phyloP scores from a whole-genome alignment of 1,140 invertebrate species.

The Hyles vespertilio region DNA sequence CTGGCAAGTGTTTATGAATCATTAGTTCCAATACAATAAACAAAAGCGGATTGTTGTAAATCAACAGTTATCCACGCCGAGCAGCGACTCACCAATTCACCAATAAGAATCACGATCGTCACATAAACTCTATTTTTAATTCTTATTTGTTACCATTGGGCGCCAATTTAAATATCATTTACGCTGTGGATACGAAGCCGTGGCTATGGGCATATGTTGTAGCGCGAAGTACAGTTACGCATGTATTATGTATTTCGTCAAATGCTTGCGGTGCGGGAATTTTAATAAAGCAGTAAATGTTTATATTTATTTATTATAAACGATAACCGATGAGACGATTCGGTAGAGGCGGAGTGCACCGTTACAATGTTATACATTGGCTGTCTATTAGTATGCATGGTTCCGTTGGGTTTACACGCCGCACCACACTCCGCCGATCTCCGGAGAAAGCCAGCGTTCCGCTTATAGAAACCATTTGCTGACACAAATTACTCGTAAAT shows the following conservation, averaged over 20 bases:
- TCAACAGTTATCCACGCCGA: slow-evolving; percentile 16
- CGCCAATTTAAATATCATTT: slow-evolving; percentile 19
- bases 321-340: slow-evolving; percentile 38
- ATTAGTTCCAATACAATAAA: slow-evolving; percentile 44
- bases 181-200: no score
- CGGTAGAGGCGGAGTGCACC: slow-evolving; percentile 51
- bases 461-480: slow-evolving; percentile 47
- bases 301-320: slow-evolving; percentile 55
- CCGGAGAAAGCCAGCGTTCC: slow-evolving; percentile 60
- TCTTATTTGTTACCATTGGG: slow-evolving; percentile 4
- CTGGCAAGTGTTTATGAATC: slow-evolving; percentile 55
- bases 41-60: slow-evolving; percentile 19
- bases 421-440: slow-evolving; percentile 27
- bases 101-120: slow-evolving; percentile 20
- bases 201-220: slow-evolving; percentile 23
- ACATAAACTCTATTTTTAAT: slow-evolving; percentile 29
- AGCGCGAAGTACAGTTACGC: slow-evolving; percentile 5
- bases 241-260: slow-evolving; percentile 48
- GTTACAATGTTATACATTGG: slow-evolving; percentile 65
- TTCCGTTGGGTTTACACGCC: slow-evolving; percentile 54
- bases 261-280: slow-evolving; percentile 46
- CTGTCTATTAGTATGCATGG: slow-evolving; percentile 60
- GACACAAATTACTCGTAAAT: slow-evolving; percentile 58
- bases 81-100: slow-evolving; percentile 10
- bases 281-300: slow-evolving; percentile 64